Evolutionary conservation across 2,797 vertebrate genomes (phyloP).

Genomic region (Triplophysa bombifrons): DNA sequence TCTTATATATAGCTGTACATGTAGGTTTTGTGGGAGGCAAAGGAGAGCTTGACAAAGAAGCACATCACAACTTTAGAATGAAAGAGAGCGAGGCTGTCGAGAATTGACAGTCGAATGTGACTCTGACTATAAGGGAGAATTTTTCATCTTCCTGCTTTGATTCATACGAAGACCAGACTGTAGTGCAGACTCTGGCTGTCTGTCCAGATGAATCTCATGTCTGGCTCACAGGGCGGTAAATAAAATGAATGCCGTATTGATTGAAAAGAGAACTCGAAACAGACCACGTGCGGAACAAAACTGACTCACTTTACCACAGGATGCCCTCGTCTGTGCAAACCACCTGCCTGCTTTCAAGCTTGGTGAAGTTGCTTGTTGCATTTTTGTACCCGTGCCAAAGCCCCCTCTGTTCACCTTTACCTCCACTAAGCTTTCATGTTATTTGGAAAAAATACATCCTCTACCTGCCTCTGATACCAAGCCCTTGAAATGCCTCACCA

Average conservation of each 20-base stretch:
- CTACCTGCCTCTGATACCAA: constrained; percentile 41
- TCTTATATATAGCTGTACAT: neutral
- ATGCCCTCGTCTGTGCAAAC: constrained; percentile 27
- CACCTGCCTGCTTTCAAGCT: constrained; percentile 15
- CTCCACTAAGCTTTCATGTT: constrained; percentile 34
- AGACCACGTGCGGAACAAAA: neutral
- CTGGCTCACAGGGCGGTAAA: constrained; percentile 35
- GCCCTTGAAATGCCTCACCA: constrained; percentile 32
- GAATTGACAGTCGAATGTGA: constrained; percentile 30
- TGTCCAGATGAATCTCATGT: constrained; percentile 25
- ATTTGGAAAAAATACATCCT: constrained; percentile 30
- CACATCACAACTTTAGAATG: neutral
- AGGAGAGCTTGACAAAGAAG: constrained; percentile 15
- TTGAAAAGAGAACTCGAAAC: constrained; percentile 7
- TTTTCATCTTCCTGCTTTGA: constrained; percentile 8
- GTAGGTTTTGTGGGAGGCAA: neutral
- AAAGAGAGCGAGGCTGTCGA: constrained; percentile 9
- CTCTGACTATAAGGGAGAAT: neutral
- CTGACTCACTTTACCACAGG: neutral
- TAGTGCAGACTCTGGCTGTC: constrained; percentile 28
- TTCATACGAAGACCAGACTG: constrained; percentile 46
- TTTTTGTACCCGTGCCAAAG: constrained; percentile 24
- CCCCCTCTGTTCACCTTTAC: constrained; percentile 29
- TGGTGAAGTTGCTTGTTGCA: constrained; percentile 2
- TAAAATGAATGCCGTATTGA: constrained; percentile 21